Base-by-base conservation (phyloP, 2,113 vertebrate species). In the Trinectes maculatus region DNA sequence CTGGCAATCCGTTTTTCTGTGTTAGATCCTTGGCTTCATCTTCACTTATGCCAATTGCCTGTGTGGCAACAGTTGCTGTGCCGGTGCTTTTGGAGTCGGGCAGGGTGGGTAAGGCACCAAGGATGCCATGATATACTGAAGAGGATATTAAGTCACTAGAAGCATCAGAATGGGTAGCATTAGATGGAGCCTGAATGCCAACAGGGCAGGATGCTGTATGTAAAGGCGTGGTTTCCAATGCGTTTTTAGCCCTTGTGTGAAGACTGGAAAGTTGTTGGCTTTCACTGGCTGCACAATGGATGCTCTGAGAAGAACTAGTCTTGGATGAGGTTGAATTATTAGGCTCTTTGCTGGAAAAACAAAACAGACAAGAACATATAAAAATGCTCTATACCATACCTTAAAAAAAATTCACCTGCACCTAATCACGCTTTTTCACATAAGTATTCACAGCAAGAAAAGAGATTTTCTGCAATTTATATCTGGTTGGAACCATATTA, bases 221-320 rank as follows among this genome's bases (percentile, higher is more conserved):
- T 52, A 66, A 78, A 59, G 75, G 57, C 53, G 28, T 66, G 25
- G 80, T 63, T 33, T 87, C 80, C 39, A 62, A 66, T 31, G 55
- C 57, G 24, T 21, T 29, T 51, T 57, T 80, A 83, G 83, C 77
- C 79, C 70, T 86, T 80, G 66, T 36, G 24, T 74, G 79, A 26
- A 61, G 51, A 58, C 57, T 18, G 42, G 76, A 53, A 71, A 68
- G 19, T 22, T 39, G 61, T 25, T 72, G 71, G 37, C 40, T 71
- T 43, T 86, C 79, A 34, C 54, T 62, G 47, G 59, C 66, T 51
- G 58, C 80, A 62, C 76, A 46, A 19, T 52, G 76, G 57, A 44
- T 3, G 28, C 33, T 82, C 79, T 83, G 77, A 63, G 59, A 54
- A 16, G 75, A 64, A 67, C 16, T 33, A 34, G 62, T 57, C 69